phyloP scores from a whole-genome alignment of 2,888 invertebrate species.

The Apotomis capreana region DNA sequence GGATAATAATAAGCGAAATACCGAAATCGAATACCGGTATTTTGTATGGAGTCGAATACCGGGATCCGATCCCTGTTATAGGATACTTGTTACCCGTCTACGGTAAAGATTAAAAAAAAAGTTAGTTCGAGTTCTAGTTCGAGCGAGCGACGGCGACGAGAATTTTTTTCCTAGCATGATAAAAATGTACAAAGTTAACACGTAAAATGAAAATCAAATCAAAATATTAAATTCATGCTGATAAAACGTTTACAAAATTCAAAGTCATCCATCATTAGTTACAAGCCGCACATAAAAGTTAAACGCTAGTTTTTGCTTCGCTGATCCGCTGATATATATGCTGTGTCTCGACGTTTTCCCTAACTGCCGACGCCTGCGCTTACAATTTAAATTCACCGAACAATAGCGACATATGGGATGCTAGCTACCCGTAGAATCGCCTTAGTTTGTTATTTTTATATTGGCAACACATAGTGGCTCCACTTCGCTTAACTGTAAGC shows the following conservation, averaged over 20 bases:
- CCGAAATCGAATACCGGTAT: too few relatives aligned
- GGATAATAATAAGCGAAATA: too few relatives aligned
- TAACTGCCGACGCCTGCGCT: conserved; percentile 15
- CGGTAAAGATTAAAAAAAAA: too few relatives aligned
- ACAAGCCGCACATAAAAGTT: conserved; percentile 31
- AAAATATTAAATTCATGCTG: conserved; percentile 3
- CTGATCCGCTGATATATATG: conserved; percentile 25
- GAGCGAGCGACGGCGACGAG: too few relatives aligned
- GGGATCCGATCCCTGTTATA: too few relatives aligned
- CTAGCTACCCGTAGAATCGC: not conserved
- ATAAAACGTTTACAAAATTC: conserved; percentile 19
- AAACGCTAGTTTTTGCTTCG: conserved; percentile 35
- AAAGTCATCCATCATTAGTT: conserved; percentile 14
- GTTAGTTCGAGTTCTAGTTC: too few relatives aligned
- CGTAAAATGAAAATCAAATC: not conserved
- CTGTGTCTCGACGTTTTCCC: conserved; percentile 3
- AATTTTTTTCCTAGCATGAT: too few relatives aligned
- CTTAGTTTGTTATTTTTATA: not conserved
- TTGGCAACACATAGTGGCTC: too few relatives aligned
- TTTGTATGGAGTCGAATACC: too few relatives aligned
- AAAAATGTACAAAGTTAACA: too few relatives aligned
- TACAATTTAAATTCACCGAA: not conserved
- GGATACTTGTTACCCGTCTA: too few relatives aligned
- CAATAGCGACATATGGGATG: not conserved
- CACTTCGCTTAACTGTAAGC: too few relatives aligned